Evolutionary conservation across 2,113 vertebrate genomes (phyloP).

Genomic region (Propithecus coquereli): DNA sequence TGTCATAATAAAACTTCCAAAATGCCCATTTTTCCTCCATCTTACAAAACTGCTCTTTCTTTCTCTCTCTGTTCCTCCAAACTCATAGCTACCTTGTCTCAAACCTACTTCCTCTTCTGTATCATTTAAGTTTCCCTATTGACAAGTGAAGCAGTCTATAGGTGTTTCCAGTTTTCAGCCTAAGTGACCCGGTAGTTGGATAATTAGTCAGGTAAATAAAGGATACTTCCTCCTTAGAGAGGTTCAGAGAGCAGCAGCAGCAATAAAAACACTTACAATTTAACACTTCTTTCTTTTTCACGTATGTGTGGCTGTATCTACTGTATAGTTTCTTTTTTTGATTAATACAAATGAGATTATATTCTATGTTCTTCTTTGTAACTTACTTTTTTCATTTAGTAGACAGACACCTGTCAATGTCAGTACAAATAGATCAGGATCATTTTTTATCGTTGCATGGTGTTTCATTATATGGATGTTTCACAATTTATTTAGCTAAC

Average conservation of each 20-base stretch:
- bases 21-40: background rate
- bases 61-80: background rate
- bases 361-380: background rate
- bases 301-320: background rate
- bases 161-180: background rate
- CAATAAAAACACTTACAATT: background rate
- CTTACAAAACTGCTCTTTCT: background rate
- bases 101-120: background rate
- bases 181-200: background rate
- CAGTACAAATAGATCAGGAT: background rate
- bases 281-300: background rate
- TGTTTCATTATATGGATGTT: background rate
- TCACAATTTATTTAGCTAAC: background rate
- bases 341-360: background rate
- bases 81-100: background rate
- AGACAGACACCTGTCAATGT: background rate
- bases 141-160: background rate
- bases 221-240: background rate
- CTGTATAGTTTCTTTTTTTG: background rate
- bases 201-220: background rate
- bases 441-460: background rate
- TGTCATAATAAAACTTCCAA: background rate
- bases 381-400: background rate
- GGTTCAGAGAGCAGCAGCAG: background rate
- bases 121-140: background rate